A percentile compares a stretch with the other conserved stretches of the same genome.
These are phyloP conservation scores for Eudasyphora cyanicolor DNA, from an alignment of 2,888 invertebrate genomes.

Conservation along the genomic window DNA sequence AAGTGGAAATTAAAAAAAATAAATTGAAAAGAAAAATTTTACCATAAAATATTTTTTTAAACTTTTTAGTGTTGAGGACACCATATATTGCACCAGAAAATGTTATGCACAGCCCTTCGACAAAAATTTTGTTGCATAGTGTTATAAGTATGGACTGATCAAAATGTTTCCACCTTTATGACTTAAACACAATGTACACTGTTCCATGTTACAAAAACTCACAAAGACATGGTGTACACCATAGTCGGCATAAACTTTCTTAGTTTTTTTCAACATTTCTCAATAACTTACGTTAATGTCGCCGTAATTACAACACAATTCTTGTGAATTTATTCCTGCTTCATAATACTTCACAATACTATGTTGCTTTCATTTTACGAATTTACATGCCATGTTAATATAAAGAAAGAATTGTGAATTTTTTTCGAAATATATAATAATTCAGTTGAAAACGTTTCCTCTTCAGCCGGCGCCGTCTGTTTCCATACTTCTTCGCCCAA, in stretches of 20 bases:
- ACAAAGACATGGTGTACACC: not conserved
- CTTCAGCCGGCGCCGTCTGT: not conserved
- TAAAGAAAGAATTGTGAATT: not conserved
- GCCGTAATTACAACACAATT: not conserved
- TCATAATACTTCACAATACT: not conserved
- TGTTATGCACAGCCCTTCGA: too few relatives aligned
- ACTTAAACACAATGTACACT: not conserved
- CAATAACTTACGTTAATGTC: not conserved
- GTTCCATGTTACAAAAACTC: not conserved
- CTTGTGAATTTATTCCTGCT: not conserved
- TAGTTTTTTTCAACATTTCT: too few relatives aligned
- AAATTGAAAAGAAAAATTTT: too few relatives aligned
- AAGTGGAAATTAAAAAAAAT: too few relatives aligned
- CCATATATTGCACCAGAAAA: too few relatives aligned
- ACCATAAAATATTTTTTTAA: too few relatives aligned
- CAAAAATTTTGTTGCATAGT: too few relatives aligned
- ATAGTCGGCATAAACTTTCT: too few relatives aligned
- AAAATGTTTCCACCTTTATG: too few relatives aligned
- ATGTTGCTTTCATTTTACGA: not conserved
- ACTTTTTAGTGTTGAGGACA: too few relatives aligned
- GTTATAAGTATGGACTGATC: too few relatives aligned
- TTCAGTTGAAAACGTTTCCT: not conserved
- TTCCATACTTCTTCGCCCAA: too few relatives aligned
- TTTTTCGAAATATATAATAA: constrained; percentile 12
- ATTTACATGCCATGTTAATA: constrained; percentile 22